Conservation (phyloP, 2,113 vertebrate genomes). For the Camelus dromedarius region DNA sequence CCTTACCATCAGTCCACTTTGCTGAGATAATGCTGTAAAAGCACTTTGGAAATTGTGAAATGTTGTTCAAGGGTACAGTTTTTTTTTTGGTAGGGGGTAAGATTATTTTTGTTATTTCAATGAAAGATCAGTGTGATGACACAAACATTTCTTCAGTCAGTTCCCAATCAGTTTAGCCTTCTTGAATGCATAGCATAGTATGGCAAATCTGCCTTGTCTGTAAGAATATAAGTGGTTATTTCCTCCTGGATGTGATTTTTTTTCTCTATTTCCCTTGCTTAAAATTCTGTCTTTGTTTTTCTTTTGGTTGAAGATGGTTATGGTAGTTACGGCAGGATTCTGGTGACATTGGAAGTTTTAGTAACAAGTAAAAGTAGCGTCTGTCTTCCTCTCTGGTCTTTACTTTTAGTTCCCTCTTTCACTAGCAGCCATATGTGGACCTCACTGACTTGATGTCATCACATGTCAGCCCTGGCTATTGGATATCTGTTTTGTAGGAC, state of each 20-base stretch:
- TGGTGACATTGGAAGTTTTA: not conserved
- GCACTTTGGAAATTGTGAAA: conserved; percentile 29
- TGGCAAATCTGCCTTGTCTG: not conserved
- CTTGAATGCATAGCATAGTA: not conserved
- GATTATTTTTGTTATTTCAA: conserved; percentile 28
- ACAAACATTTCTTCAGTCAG: not conserved
- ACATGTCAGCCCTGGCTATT: not conserved
- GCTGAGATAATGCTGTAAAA: not conserved
- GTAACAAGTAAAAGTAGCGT: not conserved
- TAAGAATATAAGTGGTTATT: not conserved
- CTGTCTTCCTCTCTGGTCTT: not conserved
- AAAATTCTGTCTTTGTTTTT: conserved; percentile 30
- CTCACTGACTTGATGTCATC: not conserved
- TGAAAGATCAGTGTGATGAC: not conserved
- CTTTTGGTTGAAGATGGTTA: not conserved
- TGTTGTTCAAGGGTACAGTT: not conserved
- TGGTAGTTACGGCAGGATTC: not conserved
- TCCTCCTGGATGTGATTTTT: not conserved
- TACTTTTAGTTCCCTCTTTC: not conserved
- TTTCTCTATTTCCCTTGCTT: not conserved
- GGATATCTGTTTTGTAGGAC: not conserved
- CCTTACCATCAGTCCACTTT: not conserved
- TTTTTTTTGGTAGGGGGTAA: not conserved
- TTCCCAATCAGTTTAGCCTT: not conserved
- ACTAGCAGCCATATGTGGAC: not conserved